Conservation (phyloP, 2,113 vertebrate genomes). For the Carassius auratus region DNA sequence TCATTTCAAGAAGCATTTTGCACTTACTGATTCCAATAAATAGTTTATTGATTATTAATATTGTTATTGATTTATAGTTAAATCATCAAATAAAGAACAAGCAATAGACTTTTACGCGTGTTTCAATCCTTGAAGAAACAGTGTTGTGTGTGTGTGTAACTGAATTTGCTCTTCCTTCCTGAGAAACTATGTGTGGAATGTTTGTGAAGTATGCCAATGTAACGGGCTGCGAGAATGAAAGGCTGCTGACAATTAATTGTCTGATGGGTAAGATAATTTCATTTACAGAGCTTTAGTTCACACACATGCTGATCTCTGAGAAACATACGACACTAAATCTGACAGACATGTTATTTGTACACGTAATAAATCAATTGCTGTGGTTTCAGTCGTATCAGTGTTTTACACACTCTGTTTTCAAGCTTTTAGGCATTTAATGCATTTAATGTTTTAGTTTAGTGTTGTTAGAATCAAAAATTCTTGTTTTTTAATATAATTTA, state of each 20-base stretch:
- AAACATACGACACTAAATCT: neutral
- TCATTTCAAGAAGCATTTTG: too few species aligned
- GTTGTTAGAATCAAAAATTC: neutral
- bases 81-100: too few species aligned
- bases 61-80: too few species aligned
- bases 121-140: neutral
- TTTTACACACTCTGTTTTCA: neutral
- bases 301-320: conserved; percentile 55
- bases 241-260: conserved; percentile 72
- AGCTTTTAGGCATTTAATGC: neutral
- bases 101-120: neutral
- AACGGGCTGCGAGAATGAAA: conserved; percentile 75
- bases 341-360: neutral
- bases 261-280: conserved; percentile 73
- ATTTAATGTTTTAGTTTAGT: neutral
- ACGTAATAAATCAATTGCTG: neutral
- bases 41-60: too few species aligned
- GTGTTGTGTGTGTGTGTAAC: conserved; percentile 51
- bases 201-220: conserved; percentile 80
- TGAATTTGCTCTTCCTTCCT: conserved; percentile 57
- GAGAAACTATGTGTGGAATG: conserved; percentile 80
- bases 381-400: neutral
- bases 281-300: too few species aligned
- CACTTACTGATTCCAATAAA: too few species aligned
- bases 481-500: too few species aligned